Evolutionary conservation across 2,888 invertebrate genomes (phyloP), one percentile per base, ranked within the genome.

Genomic region (Octodonta nipae): DNA sequence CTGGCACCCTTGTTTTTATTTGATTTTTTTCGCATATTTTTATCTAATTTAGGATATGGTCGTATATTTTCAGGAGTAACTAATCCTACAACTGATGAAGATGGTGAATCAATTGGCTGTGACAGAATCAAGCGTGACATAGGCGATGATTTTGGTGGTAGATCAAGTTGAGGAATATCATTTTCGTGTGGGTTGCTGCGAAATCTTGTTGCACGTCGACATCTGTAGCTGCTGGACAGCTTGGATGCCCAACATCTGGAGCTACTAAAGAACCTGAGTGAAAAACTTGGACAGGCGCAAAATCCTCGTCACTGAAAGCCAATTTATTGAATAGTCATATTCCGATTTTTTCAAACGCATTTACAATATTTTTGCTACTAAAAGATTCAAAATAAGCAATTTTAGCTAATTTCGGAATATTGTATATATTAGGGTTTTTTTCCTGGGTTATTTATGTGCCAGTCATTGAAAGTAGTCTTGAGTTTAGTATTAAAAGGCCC

Each of bases 321-420:
- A 17, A 8, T 8, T 17, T 17, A 17, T 43, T 38, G 7, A 41
- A 16, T 15, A 40, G 44, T 36, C 37, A 43, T 25, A 46, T 35
- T 11, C 47, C 44, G 22, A 43, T 38, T 25, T 41, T 43, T 12
- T 32, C 17, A 37, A 50, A 49, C n/a, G 37, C 37, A 28, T 35
- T 40, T 5, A 28, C 29, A 8, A 44, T 41, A 32, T 44, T 43
- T 25, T 30, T 38, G 13, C 20, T 7, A 14, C 33, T 34, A 22
- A 43, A 44, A 13, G 38, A 25, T 12, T 29, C 17, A 3, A 29
- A 22, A 29, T 25, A 44, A 12, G 41, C 34, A 17, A 6, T 17
- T 17, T 17, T 17, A 6, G 17, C 34, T 54, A 17, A 8, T 17
- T 17, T 17, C 17, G 17, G 17, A 17, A 17, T 17, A 17, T 17